Conservation (phyloP, 2,113 vertebrate species). For the Gallinago paraguaiae region DNA sequence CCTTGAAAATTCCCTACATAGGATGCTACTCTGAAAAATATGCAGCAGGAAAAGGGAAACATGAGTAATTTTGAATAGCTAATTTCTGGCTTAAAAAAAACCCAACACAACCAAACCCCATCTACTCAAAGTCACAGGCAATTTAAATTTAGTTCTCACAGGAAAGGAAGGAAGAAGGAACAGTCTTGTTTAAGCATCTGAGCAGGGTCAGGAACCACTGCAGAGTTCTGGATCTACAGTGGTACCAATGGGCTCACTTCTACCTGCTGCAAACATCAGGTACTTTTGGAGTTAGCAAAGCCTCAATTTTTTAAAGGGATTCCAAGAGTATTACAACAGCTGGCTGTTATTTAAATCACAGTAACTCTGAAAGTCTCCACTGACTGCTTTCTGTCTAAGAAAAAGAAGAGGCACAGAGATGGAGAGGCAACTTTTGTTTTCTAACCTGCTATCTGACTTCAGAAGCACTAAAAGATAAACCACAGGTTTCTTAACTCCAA, state of each 20-base stretch:
- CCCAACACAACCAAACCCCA: neutral
- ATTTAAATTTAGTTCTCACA: slow-evolving; percentile 12
- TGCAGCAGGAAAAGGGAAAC: neutral
- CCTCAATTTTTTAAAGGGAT: neutral
- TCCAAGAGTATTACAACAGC: neutral
- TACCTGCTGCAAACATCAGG: neutral
- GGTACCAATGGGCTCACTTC: neutral
- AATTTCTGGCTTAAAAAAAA: neutral
- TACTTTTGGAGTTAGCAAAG: neutral
- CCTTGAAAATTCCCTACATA: neutral
- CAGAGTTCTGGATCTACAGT: neutral
- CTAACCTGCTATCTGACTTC: neutral
- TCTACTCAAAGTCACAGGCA: neutral
- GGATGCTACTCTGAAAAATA: neutral
- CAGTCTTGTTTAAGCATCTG: neutral
- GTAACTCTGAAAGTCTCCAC: neutral
- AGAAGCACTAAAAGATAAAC: neutral
- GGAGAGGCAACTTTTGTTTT: neutral
- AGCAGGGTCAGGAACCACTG: neutral
- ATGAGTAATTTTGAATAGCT: neutral
- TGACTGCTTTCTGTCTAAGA: neutral
- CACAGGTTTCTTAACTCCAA: neutral
- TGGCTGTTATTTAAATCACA: neutral
- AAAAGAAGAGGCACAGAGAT: neutral
- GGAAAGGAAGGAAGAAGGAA: neutral